phyloP scores from a whole-genome alignment of 2,888 invertebrate species.

The Rotaria socialis region DNA sequence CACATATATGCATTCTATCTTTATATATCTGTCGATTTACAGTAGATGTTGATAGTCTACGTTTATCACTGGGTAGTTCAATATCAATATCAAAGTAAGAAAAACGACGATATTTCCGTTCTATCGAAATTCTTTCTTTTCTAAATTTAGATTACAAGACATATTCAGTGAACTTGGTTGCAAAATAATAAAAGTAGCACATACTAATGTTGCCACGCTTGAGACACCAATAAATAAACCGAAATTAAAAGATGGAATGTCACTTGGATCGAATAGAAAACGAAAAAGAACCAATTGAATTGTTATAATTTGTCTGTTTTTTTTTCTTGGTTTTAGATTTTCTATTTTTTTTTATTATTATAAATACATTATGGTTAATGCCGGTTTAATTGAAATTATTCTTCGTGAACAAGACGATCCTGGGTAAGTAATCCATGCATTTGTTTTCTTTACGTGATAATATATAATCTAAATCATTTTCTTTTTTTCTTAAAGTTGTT shows the following conservation, averaged over 20 bases:
- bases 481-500: background rate
- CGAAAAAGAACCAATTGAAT: background rate
- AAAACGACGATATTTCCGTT: too few relatives aligned
- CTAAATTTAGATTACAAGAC: background rate
- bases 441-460: background rate
- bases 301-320: background rate
- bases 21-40: conserved; percentile 7
- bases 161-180: background rate
- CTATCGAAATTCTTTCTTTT: background rate
- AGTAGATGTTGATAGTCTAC: background rate
- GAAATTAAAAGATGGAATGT: background rate
- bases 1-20: background rate
- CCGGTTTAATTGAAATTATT: background rate
- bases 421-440: background rate
- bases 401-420: conserved; percentile 3
- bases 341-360: background rate
- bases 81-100: background rate
- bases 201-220: background rate
- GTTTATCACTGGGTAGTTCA: background rate
- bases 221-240: background rate
- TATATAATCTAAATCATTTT: background rate
- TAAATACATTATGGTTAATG: conserved; percentile 3
- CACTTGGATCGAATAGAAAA: background rate
- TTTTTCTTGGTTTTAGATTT: background rate
- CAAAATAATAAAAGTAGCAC: conserved; percentile 22